Evolutionary conservation across 2,797 vertebrate species (phyloP), one percentile per base, ranked within the genome.

Genomic region (Sylvia borin): DNA sequence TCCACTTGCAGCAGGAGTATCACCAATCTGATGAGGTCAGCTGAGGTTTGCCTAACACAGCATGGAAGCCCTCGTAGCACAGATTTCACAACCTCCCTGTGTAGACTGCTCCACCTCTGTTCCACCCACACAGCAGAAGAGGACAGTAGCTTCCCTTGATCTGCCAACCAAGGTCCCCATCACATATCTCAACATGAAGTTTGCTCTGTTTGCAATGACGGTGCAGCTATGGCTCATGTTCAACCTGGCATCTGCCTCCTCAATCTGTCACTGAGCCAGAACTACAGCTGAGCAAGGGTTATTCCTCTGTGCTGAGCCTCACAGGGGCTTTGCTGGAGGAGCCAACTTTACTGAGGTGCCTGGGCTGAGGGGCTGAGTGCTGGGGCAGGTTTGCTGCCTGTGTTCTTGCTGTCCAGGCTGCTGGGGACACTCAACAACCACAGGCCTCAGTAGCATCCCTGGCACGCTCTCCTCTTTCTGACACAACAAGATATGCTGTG

Each of bases 251-350:
- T 16, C 22, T 11, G 18, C 53, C 4, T 2, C 27, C 57, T 34
- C 0, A 0, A 5, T 8, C 31, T 47, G 40, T 51, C 71, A 34
- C 2, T 20, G 43, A 78, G 27, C 16, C 19, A 9, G 21, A 22
- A 3, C 17, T 40, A 5, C 29, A 67, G 32, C 57, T 53, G 58
- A 81, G 17, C 10, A 11, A 24, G 14, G 2, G 2, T 36, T 74
- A 13, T 18, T 80, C 21, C 61, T 71, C 34, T 67, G 47, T 38
- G 10, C 24, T 53, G 43, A 48, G 26, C 60, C 24, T 79, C 61
- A 21, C 10, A 18, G 58, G 24, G 15, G 6, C 29, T 86, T 26
- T 79, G 9, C 29, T 79, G 51, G 13, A 54, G 19, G 43, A 76
- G 48, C 6, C 43, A 66, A 0, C 9, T 82, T 38, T 26, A 2